These are phyloP conservation scores for Geopemphigus sp. DNA, from an alignment of 1,140 invertebrate species.

Conservation along the genomic window DNA sequence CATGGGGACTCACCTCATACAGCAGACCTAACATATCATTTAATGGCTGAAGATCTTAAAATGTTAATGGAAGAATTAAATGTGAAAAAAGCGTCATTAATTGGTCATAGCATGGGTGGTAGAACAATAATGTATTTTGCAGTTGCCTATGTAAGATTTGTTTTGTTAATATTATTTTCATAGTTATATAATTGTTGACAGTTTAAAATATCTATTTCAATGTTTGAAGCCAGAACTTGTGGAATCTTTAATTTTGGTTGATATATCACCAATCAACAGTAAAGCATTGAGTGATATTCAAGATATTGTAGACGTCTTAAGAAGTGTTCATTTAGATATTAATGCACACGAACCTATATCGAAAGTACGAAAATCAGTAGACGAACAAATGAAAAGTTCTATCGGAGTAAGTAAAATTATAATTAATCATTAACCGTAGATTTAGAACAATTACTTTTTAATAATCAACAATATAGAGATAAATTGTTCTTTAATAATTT, in stretches of 20 bases:
- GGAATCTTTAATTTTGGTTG: conserved; percentile 76
- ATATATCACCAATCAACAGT: conserved; percentile 75
- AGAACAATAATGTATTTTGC: conserved; percentile 77
- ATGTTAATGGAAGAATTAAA: conserved; percentile 64
- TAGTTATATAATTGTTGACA: conserved; percentile 22
- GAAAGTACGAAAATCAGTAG: conserved; percentile 63
- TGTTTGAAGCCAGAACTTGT: conserved; percentile 70
- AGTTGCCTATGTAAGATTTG: conserved; percentile 57
- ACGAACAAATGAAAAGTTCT: conserved; percentile 58
- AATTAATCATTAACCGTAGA: background rate
- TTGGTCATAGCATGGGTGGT: conserved; percentile 92
- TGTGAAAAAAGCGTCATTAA: conserved; percentile 64
- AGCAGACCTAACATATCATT: conserved; percentile 66
- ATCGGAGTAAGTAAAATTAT: conserved; percentile 53
- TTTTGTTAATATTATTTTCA: conserved; percentile 36
- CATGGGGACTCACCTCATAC: conserved; percentile 87
- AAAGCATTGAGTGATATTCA: conserved; percentile 64
- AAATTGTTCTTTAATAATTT: background rate
- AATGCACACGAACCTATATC: conserved; percentile 61
- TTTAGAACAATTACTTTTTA: background rate
- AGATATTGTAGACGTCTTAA: conserved; percentile 68
- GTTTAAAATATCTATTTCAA: conserved; percentile 50
- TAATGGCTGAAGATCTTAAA: conserved; percentile 72
- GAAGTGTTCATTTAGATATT: conserved; percentile 60
- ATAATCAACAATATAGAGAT: background rate